phyloP scores from a whole-genome alignment of 1,140 invertebrate genomes.

The Drosophila eugracilis region DNA sequence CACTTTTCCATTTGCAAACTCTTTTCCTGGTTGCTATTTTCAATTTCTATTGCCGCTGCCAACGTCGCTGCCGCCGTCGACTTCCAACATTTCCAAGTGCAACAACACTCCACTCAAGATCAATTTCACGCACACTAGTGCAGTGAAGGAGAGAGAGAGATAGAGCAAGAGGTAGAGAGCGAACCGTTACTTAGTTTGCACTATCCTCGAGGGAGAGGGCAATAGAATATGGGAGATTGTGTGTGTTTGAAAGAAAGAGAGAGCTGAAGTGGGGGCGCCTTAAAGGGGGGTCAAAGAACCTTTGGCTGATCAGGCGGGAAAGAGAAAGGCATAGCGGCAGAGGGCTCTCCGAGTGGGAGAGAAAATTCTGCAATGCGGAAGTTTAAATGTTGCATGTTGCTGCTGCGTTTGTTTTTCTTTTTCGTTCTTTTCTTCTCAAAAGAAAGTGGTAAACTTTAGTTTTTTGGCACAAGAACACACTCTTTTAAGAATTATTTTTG shows the following conservation, averaged over 20 bases:
- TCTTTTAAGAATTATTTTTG: slow-evolving; percentile 27
- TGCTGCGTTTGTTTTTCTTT: slow-evolving; percentile 36
- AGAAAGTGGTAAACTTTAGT: slow-evolving; percentile 57
- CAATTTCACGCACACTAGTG: slow-evolving; percentile 75
- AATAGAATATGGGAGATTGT: slow-evolving; percentile 29
- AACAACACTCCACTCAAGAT: slow-evolving; percentile 61
- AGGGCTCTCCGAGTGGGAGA: slow-evolving; percentile 24
- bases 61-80: slow-evolving; percentile 13
- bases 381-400: slow-evolving; percentile 59
- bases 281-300: slow-evolving; percentile 66
- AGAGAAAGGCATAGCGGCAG: slow-evolving; percentile 2
- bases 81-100: slow-evolving; percentile 41
- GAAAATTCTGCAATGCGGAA: slow-evolving; percentile 70
- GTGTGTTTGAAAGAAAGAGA: slow-evolving; percentile 4
- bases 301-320: slow-evolving; percentile 26
- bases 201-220: slow-evolving; percentile 57
- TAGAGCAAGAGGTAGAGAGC: slow-evolving; percentile 53
- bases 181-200: slow-evolving; percentile 49
- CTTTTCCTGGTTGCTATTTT: slow-evolving; percentile 82
- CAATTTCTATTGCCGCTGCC: slow-evolving; percentile 78
- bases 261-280: slow-evolving; percentile 43
- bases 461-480: slow-evolving; percentile 42
- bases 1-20: slow-evolving; percentile 75
- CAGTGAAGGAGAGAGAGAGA: slow-evolving; percentile 45
- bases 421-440: slow-evolving; percentile 30